phyloP scores from a whole-genome alignment of 2,113 vertebrate genomes.

The Globicephala melas region DNA sequence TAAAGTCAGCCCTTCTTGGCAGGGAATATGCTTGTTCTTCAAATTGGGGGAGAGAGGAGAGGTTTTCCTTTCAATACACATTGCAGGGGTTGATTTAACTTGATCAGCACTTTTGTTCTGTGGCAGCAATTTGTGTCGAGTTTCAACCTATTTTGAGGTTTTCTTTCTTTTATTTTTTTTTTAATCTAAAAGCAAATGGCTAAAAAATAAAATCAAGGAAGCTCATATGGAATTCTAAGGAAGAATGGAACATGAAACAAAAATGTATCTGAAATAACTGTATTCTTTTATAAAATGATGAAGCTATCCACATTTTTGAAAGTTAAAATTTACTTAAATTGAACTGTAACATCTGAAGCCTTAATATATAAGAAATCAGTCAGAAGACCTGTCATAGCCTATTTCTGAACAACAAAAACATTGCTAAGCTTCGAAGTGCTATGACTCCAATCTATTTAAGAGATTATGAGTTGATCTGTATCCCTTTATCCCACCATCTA shows the following conservation, averaged over 20 bases:
- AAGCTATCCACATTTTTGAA: slow-evolving; percentile 5
- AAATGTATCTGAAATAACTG: slow-evolving; percentile 36
- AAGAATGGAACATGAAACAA: slow-evolving; percentile 42
- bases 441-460: neutral
- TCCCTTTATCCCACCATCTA: neutral
- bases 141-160: slow-evolving; percentile 48
- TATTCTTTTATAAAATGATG: slow-evolving; percentile 30
- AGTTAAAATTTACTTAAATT: slow-evolving; percentile 30
- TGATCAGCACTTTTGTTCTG: slow-evolving; percentile 62
- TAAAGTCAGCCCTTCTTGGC: slow-evolving; percentile 76
- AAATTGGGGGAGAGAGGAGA: slow-evolving; percentile 55
- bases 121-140: slow-evolving; percentile 14
- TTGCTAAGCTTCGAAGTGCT: neutral
- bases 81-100: slow-evolving; percentile 64
- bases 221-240: slow-evolving; percentile 2
- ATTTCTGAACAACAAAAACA: slow-evolving; percentile 28
- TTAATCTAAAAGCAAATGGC: slow-evolving; percentile 38
- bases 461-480: neutral
- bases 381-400: neutral
- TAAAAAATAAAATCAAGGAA: slow-evolving; percentile 38
- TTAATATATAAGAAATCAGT: neutral
- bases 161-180: neutral
- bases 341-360: neutral
- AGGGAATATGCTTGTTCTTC: slow-evolving; percentile 76
- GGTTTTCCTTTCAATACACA: slow-evolving; percentile 66